Evolutionary conservation across 2,113 vertebrate species (phyloP), one percentile per base, ranked within the genome.

Genomic region (Limnothrissa miodon): DNA sequence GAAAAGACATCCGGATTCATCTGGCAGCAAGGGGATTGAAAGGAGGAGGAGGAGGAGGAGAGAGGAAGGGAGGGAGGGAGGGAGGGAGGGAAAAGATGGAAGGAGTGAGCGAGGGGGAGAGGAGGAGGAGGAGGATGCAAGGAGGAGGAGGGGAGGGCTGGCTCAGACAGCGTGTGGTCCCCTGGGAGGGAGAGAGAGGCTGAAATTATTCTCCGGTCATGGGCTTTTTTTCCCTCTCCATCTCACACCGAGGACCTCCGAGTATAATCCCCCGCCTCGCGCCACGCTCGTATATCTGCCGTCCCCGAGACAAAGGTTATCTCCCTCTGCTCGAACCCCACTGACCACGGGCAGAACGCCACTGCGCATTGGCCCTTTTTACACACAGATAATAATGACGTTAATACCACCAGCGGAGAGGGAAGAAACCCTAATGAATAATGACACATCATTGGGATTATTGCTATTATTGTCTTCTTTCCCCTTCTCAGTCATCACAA

Each of bases 141-240:
- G n/a, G 80, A 86, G 45, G 48, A 15, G 48, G 78, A 59, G 39
- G 33, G 82, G 81, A 83, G 87, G 82, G 86, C 87, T 88, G 88
- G 91, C 91, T 93, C 91, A 93, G 93, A 93, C 93, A 93, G 93
- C 91, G 89, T 93, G 93, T 88, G 92, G 91, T 94, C 94, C 93
- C 93, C 25, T 87, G 93, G 93, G 93, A 93, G 88, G 85, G 88
- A 92, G 89, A 89, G 90, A 90, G 92, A 81, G 29, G 91, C 92
- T 93, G 92, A 92, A 94, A 94, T 95, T 93, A 94, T 94, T 94
- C 92, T 92, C 92, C 90, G 91, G 93, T 93, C 92, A 92, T 92
- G 91, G 90, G 83, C 90, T 89, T 87, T 79, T 85, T 66, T 74
- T 33, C 48, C 66, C 66, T 36, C 79, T 42, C 90, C 87, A 88